A percentile compares a stretch with the other conserved stretches of the same genome.
Conservation (phyloP, 2,797 vertebrate genomes). For the Acestrorhynchus altus region DNA sequence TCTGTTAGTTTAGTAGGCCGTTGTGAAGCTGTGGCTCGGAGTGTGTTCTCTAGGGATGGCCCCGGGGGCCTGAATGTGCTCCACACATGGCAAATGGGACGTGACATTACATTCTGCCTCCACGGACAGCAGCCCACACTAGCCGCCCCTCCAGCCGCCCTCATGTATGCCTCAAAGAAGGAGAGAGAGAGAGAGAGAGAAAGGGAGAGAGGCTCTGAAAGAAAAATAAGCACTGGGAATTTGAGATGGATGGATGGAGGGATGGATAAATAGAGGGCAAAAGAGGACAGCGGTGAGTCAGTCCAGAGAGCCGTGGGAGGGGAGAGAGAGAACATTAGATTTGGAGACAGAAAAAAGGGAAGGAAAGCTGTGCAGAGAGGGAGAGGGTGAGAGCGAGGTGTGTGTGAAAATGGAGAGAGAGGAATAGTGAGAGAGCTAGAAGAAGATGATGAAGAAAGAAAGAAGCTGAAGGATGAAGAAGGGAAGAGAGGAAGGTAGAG, state of each 20-base stretch:
- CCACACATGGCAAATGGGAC: constrained; percentile 57
- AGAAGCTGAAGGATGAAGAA: constrained; percentile 11
- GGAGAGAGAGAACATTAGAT: constrained; percentile 51
- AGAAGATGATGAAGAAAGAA: constrained; percentile 41
- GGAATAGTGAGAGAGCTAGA: constrained; percentile 26
- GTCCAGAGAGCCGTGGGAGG: constrained; percentile 36
- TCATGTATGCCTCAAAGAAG: constrained; percentile 10
- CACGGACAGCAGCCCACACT: constrained; percentile 47
- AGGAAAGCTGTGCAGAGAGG: constrained; percentile 36
- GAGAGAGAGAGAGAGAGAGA: constrained; percentile 14
- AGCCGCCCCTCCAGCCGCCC: constrained; percentile 22
- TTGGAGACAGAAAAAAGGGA: constrained; percentile 37
- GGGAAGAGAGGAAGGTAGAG: constrained; percentile 48
- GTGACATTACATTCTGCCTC: constrained; percentile 61
- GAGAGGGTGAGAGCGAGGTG: constrained; percentile 32
- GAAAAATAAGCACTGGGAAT: constrained; percentile 48
- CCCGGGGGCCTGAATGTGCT: constrained; percentile 42
- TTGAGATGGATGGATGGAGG: constrained; percentile 51
- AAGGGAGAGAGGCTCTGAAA: constrained; percentile 34
- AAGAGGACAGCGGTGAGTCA: constrained; percentile 56
- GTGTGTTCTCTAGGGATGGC: constrained; percentile 58
- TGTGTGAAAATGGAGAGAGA: constrained; percentile 1
- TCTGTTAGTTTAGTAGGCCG: constrained; percentile 33
- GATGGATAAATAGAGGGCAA: constrained; percentile 49
- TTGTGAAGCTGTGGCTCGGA: constrained; percentile 42